Conservation (phyloP, 2,888 invertebrate species). For the Acrocyrtus sp. region DNA sequence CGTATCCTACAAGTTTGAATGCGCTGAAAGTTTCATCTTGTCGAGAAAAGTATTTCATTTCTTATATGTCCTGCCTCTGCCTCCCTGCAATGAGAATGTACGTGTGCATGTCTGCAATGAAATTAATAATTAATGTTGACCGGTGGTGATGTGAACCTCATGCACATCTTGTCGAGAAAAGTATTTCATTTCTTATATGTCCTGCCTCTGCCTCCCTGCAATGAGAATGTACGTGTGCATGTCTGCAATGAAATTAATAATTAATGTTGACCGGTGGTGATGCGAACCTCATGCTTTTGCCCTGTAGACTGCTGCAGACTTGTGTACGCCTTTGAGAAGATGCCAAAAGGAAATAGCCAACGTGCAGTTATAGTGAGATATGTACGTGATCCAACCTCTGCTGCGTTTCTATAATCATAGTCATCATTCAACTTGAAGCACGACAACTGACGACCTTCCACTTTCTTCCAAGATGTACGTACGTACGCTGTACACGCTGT, state of each 20-base stretch:
- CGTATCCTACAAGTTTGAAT: no score
- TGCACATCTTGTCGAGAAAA: background rate
- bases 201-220: no score
- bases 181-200: no score
- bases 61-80: no score
- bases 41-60: no score
- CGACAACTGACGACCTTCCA: slow-evolving; percentile 22
- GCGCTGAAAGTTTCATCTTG: no score
- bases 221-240: background rate
- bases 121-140: slow-evolving; percentile 5
- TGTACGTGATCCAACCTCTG: no score
- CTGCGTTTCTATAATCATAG: background rate
- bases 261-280: slow-evolving; percentile 1
- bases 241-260: slow-evolving; percentile 8
- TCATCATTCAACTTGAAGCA: slow-evolving; percentile 4
- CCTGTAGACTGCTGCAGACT: no score
- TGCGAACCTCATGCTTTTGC: background rate
- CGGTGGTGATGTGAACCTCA: background rate
- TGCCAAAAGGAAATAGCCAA: slow-evolving; percentile 3
- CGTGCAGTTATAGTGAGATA: no score
- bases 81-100: no score
- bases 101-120: background rate
- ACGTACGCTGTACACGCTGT: no score
- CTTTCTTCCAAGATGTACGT: background rate
- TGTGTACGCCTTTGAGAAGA: background rate